Conservation (phyloP, 2,888 invertebrate species). For the Plebejus anna region DNA sequence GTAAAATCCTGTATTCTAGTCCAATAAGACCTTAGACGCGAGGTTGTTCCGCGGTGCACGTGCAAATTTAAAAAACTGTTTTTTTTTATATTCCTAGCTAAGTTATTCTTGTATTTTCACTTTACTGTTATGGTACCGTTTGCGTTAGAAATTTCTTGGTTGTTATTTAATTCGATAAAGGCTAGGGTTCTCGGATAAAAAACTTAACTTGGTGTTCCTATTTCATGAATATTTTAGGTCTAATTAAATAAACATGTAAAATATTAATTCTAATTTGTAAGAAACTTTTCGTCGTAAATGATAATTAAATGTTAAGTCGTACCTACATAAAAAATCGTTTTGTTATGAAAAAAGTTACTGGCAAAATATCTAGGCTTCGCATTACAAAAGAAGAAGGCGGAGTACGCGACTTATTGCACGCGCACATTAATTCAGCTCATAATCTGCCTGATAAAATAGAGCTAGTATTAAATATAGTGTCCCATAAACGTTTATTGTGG, state of each 20-base stretch:
- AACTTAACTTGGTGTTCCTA: no score
- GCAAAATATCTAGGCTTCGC: not conserved
- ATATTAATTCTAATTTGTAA: no score
- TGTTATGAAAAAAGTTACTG: not conserved
- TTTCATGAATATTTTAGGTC: no score
- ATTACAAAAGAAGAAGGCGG: slow-evolving; percentile 1
- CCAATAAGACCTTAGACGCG: slow-evolving; percentile 44
- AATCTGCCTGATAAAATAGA: slow-evolving; percentile 26
- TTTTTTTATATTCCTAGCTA: not conserved
- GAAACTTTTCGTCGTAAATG: not conserved
- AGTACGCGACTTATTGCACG: not conserved
- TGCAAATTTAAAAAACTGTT: not conserved
- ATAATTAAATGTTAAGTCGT: not conserved
- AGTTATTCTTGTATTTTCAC: not conserved
- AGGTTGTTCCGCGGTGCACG: slow-evolving; percentile 45
- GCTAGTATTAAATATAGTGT: slow-evolving; percentile 26
- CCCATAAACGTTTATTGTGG: slow-evolving; percentile 14
- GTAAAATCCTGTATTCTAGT: slow-evolving; percentile 50
- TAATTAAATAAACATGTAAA: no score
- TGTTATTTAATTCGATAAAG: not conserved
- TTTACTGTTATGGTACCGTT: not conserved
- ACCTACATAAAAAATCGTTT: not conserved
- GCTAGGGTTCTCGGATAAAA: no score
- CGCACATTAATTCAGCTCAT: slow-evolving; percentile 6
- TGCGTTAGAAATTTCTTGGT: not conserved